Evolutionary conservation across 1,140 invertebrate genomes (phyloP).

Genomic region (Babylonia areolata): DNA sequence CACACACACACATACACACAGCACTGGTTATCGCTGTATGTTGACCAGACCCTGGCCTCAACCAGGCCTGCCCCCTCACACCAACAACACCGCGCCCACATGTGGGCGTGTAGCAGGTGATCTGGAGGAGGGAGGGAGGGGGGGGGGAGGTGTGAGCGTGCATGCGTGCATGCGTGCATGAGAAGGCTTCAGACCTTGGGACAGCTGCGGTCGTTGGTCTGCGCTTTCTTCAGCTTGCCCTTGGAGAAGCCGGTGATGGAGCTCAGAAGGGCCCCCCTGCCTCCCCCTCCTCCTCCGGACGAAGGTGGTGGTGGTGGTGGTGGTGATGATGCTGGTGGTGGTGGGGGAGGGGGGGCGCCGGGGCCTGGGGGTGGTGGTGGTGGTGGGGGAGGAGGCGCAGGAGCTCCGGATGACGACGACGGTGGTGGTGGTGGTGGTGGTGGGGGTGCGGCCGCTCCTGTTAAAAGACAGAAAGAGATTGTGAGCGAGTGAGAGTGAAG

Average conservation of each 20-base stretch:
- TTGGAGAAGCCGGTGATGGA: slow-evolving; percentile 72
- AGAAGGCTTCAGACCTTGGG: slow-evolving; percentile 61
- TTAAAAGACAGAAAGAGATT: slow-evolving; percentile 13
- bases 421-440: slow-evolving; percentile 41
- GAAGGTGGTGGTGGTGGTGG: slow-evolving; percentile 40
- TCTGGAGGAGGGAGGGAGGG: background rate
- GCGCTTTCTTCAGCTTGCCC: slow-evolving; percentile 65
- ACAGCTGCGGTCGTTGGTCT: slow-evolving; percentile 69
- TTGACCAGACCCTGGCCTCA: background rate
- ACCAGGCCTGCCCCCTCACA: background rate
- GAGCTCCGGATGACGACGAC: too few relatives aligned
- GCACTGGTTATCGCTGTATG: background rate
- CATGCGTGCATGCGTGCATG: background rate
- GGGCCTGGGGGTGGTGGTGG: slow-evolving; percentile 48
- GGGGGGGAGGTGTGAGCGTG: background rate
- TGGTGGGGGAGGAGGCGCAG: slow-evolving; percentile 49
- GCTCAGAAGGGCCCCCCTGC: slow-evolving; percentile 66
- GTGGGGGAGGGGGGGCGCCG: slow-evolving; percentile 37
- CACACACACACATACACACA: too few relatives aligned
- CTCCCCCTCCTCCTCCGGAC: slow-evolving; percentile 33
- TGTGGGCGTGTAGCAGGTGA: background rate
- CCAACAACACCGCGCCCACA: background rate
- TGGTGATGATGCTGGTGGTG: slow-evolving; percentile 40
- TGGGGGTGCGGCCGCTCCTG: slow-evolving; percentile 37
- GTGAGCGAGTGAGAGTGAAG: too few relatives aligned